Evolutionary conservation across 2,888 invertebrate genomes (phyloP).

Genomic region (Acronicta psi): DNA sequence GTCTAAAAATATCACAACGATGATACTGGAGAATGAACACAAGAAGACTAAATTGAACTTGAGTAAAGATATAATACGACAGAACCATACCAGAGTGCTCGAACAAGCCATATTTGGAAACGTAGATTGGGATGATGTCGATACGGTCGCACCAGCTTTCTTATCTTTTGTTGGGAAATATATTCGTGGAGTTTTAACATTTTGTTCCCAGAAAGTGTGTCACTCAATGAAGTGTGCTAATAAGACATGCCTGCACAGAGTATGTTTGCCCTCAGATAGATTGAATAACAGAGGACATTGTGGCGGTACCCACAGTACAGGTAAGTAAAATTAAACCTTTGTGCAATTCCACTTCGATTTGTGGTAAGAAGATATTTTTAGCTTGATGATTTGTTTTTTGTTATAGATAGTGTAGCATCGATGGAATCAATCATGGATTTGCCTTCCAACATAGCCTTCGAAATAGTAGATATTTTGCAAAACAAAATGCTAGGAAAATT

Average conservation of each 20-base stretch:
- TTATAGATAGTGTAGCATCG: slow-evolving; percentile 79
- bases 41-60: slow-evolving; percentile 77
- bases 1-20: slow-evolving; percentile 73
- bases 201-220: slow-evolving; percentile 78
- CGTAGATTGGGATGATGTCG: slow-evolving; percentile 81
- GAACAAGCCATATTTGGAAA: slow-evolving; percentile 82
- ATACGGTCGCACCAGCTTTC: slow-evolving; percentile 78
- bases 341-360: neutral
- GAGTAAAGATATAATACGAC: slow-evolving; percentile 69
- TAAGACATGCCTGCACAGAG: slow-evolving; percentile 77
- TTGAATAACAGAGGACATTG: slow-evolving; percentile 82
- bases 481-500: slow-evolving; percentile 80
- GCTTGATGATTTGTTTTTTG: slow-evolving; percentile 7
- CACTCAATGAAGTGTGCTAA: slow-evolving; percentile 83
- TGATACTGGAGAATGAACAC: slow-evolving; percentile 76
- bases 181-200: slow-evolving; percentile 78
- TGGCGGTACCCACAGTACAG: slow-evolving; percentile 72
- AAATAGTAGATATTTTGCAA: slow-evolving; percentile 82
- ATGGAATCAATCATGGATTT: slow-evolving; percentile 83
- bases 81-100: slow-evolving; percentile 71
- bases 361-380: neutral
- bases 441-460: slow-evolving; percentile 79
- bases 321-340: slow-evolving; percentile 58
- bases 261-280: slow-evolving; percentile 73
- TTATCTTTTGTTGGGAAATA: slow-evolving; percentile 84